A percentile compares a stretch with the other conserved stretches of the same genome.
Evolutionary conservation across 2,797 vertebrate genomes (phyloP).

Genomic region (Vultur gryphus): DNA sequence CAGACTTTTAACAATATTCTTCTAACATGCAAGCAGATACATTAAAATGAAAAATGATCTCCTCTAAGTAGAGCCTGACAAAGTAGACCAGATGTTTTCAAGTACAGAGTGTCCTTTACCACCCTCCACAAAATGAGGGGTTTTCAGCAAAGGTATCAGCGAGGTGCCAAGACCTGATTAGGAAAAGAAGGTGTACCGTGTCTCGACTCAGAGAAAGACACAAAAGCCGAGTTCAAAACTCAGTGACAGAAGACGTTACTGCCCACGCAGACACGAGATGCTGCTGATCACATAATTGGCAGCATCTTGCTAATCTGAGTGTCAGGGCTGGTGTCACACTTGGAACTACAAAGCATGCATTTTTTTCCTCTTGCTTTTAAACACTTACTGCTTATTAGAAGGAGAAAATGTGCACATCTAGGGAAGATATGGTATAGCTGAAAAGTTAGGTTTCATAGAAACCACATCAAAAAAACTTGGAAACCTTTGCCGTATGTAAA

Average conservation of each 20-base stretch:
- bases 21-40: neutral
- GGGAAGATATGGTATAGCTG: accelerated
- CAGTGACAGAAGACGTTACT: neutral
- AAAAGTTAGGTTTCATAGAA: neutral
- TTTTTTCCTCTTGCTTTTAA: neutral
- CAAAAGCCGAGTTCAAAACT: neutral
- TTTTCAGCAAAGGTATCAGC: neutral
- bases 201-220: neutral
- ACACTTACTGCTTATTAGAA: neutral
- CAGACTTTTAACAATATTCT: neutral
- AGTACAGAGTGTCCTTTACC: neutral
- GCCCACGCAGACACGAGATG: neutral
- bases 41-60: neutral
- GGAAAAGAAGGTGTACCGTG: neutral
- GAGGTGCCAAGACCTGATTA: neutral
- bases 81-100: neutral
- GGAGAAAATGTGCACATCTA: neutral
- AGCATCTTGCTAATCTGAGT: neutral
- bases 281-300: neutral
- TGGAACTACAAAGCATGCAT: neutral
- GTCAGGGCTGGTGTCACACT: neutral
- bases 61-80: neutral
- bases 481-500: neutral
- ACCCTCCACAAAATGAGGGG: neutral
- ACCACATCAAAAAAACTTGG: neutral